A percentile compares a stretch with the other conserved stretches of the same genome.
These are phyloP conservation scores for Entomobrya proxima DNA, from an alignment of 2,888 invertebrate species.

Conservation along the genomic window DNA sequence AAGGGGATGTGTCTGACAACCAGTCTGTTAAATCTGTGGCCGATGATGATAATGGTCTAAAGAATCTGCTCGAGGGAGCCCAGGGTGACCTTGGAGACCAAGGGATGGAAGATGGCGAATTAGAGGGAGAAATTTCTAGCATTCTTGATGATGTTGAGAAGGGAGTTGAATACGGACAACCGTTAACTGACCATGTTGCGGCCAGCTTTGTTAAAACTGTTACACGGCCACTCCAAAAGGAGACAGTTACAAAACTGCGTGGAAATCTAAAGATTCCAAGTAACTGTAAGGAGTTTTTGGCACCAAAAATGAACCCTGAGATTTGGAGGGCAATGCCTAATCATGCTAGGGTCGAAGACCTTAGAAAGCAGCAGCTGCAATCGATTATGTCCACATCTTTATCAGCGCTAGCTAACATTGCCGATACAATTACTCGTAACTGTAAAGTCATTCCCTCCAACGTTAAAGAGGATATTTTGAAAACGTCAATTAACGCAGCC, in stretches of 20 bases:
- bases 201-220: background rate
- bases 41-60: background rate
- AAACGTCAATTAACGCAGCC: background rate
- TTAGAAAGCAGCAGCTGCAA: background rate
- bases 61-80: background rate
- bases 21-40: no score
- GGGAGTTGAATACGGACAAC: background rate
- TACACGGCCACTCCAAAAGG: background rate
- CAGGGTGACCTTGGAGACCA: background rate
- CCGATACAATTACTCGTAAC: no score
- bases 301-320: background rate
- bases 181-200: background rate
- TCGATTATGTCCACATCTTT: no score
- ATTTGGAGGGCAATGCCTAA: background rate
- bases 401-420: no score
- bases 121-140: background rate
- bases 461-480: background rate
- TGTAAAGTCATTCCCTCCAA: background rate
- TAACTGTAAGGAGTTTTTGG: background rate
- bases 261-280: background rate
- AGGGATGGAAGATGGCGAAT: background rate
- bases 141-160: background rate
- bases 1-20: no score
- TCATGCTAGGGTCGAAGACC: background rate
- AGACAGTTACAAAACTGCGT: background rate